These are phyloP conservation scores for Lypha dubia DNA, from an alignment of 2,888 invertebrate genomes.

Conservation along the genomic window DNA sequence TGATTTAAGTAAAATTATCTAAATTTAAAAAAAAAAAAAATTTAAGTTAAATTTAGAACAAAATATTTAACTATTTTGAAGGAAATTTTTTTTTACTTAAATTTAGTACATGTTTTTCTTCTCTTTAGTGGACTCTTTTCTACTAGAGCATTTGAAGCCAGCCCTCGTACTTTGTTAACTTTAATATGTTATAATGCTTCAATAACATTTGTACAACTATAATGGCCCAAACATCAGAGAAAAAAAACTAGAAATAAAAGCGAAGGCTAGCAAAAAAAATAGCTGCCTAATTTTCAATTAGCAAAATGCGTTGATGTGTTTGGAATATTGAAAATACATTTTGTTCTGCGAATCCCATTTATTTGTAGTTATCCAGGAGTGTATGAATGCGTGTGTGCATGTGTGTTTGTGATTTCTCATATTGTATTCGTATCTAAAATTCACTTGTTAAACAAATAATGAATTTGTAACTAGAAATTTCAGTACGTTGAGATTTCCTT, in stretches of 20 bases:
- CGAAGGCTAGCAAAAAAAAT: conserved; percentile 25
- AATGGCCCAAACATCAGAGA: neutral
- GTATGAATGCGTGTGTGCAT: neutral
- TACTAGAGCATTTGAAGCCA: neutral
- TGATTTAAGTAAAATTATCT: no score
- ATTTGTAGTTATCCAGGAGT: neutral
- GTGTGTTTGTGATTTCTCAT: conserved; percentile 21
- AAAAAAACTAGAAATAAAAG: conserved; percentile 19
- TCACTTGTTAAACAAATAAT: conserved; percentile 53
- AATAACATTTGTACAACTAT: conserved; percentile 46
- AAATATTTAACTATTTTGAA: no score
- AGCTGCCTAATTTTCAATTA: conserved; percentile 78
- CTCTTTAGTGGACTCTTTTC: no score
- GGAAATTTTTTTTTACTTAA: no score
- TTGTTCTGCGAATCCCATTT: conserved; percentile 1
- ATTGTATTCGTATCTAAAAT: conserved; percentile 18
- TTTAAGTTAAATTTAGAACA: no score
- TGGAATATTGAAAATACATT: conserved; percentile 69
- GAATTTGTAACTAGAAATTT: conserved; percentile 57
- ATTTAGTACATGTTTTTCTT: no score
- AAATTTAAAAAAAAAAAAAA: no score
- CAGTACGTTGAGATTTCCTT: conserved; percentile 66
- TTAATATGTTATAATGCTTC: conserved; percentile 46
- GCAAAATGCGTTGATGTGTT: conserved; percentile 69
- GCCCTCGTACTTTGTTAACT: conserved; percentile 17